Percentiles rank a stretch among this genome's conserved stretches.
phyloP scores from a whole-genome alignment of 2,888 invertebrate genomes.

The Gastracanthus pulcherrimus region DNA sequence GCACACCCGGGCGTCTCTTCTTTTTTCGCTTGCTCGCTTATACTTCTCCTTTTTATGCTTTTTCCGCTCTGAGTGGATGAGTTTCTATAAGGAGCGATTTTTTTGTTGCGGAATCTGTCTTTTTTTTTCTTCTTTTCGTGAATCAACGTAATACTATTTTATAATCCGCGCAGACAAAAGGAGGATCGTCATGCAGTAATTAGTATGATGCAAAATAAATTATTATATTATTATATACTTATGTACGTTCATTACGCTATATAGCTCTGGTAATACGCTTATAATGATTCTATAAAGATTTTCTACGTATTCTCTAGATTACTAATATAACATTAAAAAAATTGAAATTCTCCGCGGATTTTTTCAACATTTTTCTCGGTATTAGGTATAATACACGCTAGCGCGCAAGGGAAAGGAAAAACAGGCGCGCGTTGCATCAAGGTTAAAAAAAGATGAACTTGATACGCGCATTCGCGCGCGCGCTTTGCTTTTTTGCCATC shows the following conservation, averaged over 20 bases:
- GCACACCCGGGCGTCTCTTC: not conserved
- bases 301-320: no score
- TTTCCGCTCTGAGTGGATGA: not conserved
- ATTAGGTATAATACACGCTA: no score
- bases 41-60: not conserved
- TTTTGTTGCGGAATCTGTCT: not conserved
- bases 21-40: not conserved
- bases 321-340: not conserved
- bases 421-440: not conserved
- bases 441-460: not conserved
- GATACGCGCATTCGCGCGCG: no score
- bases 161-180: not conserved
- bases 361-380: no score
- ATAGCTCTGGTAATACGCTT: not conserved
- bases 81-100: not conserved
- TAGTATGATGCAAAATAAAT: not conserved
- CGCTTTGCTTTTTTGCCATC: not conserved
- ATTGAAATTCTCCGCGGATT: not conserved
- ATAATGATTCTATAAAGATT: not conserved
- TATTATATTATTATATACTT: not conserved
- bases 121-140: not conserved
- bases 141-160: not conserved
- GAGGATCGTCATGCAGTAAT: not conserved
- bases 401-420: not conserved
- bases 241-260: not conserved